phyloP scores from a whole-genome alignment of 2,797 vertebrate species.

The Melanotaenia pygmaea region DNA sequence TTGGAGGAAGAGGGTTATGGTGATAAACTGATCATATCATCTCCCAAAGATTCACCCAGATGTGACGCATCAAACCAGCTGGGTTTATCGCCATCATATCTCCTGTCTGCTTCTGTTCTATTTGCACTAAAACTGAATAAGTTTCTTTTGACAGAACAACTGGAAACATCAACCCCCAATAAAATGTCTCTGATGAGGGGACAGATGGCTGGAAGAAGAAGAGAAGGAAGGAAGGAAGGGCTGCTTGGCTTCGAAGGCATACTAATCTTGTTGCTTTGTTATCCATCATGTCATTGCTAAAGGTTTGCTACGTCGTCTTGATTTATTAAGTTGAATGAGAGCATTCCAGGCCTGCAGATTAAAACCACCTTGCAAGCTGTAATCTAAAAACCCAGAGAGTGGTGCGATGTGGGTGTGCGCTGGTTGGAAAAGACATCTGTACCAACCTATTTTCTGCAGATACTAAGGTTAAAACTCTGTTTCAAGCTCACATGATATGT shows the following conservation, averaged over 20 bases:
- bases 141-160: constrained; percentile 71
- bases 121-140: constrained; percentile 84
- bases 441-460: constrained; percentile 60
- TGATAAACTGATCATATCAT: constrained; percentile 75
- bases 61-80: constrained; percentile 63
- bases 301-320: constrained; percentile 61
- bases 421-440: constrained; percentile 49
- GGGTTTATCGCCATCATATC: constrained; percentile 64
- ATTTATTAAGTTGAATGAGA: constrained; percentile 59
- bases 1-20: constrained; percentile 79
- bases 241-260: constrained; percentile 52
- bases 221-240: constrained; percentile 18
- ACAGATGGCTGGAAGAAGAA: constrained; percentile 7
- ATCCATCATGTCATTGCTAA: constrained; percentile 54
- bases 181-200: constrained; percentile 37
- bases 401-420: constrained; percentile 50
- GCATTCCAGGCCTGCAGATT: constrained; percentile 66
- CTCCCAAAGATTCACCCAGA: constrained; percentile 81
- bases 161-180: constrained; percentile 49
- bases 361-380: constrained; percentile 53
- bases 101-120: constrained; percentile 80
- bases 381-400: constrained; percentile 49
- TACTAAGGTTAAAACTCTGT: constrained; percentile 60
- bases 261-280: constrained; percentile 55
- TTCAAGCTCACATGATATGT: constrained; percentile 73